These are phyloP conservation scores for Epizoanthus rinbou DNA, from an alignment of 92 coral and sea anemone species.

Conservation along the genomic window DNA sequence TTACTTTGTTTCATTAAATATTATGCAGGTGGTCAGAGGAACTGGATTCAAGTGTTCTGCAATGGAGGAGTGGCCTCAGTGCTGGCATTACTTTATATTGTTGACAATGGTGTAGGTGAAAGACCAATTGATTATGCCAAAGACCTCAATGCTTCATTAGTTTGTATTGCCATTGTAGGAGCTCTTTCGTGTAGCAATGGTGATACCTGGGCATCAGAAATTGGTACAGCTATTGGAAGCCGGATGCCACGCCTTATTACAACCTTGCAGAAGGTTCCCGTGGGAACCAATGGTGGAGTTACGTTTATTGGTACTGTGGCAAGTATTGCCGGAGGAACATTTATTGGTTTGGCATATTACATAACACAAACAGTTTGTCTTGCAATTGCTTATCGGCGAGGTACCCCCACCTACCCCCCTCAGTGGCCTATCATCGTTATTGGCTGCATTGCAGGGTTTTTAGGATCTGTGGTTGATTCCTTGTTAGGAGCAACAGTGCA, in stretches of 20 bases:
- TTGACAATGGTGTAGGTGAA: conserved; percentile 93
- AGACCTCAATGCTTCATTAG: conserved; percentile 89
- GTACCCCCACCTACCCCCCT: conserved; percentile 60
- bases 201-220: conserved; percentile 99
- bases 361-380: conserved; percentile 50
- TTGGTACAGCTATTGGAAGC: conserved; percentile 82
- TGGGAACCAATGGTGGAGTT: conserved; percentile 98
- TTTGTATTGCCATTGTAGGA: conserved; percentile 87
- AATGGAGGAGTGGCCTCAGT: conserved; percentile 96
- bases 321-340: conserved; percentile 83
- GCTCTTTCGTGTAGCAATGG: conserved; percentile 97
- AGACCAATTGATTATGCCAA: conserved; percentile 91
- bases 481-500: conserved; percentile 95
- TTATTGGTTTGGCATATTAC: conserved; percentile 84
- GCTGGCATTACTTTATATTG: conserved; percentile 68
- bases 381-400: conserved; percentile 56
- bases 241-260: conserved; percentile 85
- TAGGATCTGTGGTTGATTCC: conserved; percentile 90
- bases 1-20: not conserved
- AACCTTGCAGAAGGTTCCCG: conserved; percentile 85
- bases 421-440: conserved; percentile 97
- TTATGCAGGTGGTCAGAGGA: conserved; percentile 91
- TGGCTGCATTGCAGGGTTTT: conserved; percentile 86
- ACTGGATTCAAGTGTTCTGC: conserved; percentile 96
- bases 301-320: conserved; percentile 83